Conservation (phyloP, 2,888 invertebrate genomes). For the Eupsilia transversa region DNA sequence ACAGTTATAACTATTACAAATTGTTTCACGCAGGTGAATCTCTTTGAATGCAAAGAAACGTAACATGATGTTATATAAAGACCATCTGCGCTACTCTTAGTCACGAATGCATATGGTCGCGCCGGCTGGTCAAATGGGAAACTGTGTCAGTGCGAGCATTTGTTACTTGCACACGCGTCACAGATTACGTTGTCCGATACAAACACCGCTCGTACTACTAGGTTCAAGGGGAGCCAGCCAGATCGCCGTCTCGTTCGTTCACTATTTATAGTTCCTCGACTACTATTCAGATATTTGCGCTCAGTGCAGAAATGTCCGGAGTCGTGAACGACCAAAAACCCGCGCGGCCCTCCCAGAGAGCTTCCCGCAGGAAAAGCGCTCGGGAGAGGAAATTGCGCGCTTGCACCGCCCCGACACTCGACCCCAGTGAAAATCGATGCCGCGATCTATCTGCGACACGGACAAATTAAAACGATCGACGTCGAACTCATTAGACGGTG, state of each 20-base stretch:
- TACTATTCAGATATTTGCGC: slow-evolving; percentile 88
- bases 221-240: slow-evolving; percentile 90
- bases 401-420: slow-evolving; percentile 63
- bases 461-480: slow-evolving; percentile 78
- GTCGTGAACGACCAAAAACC: slow-evolving; percentile 84
- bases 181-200: slow-evolving; percentile 82
- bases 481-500: slow-evolving; percentile 82
- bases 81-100: slow-evolving; percentile 81
- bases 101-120: slow-evolving; percentile 85
- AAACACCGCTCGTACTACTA: slow-evolving; percentile 81
- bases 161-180: slow-evolving; percentile 84
- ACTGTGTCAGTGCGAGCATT: slow-evolving; percentile 88
- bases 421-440: slow-evolving; percentile 68
- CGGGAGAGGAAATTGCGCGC: slow-evolving; percentile 73
- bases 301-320: slow-evolving; percentile 89
- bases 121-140: slow-evolving; percentile 87
- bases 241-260: slow-evolving; percentile 86
- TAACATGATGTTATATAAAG: slow-evolving; percentile 73
- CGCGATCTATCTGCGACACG: slow-evolving; percentile 65
- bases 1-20: slow-evolving; percentile 50
- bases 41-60: slow-evolving; percentile 68
- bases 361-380: slow-evolving; percentile 73
- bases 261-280: slow-evolving; percentile 89
- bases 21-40: slow-evolving; percentile 69
- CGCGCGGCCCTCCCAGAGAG: slow-evolving; percentile 77